Base-by-base conservation (phyloP, 2,797 vertebrate genomes). In the Muraenolepis orangiensis region DNA sequence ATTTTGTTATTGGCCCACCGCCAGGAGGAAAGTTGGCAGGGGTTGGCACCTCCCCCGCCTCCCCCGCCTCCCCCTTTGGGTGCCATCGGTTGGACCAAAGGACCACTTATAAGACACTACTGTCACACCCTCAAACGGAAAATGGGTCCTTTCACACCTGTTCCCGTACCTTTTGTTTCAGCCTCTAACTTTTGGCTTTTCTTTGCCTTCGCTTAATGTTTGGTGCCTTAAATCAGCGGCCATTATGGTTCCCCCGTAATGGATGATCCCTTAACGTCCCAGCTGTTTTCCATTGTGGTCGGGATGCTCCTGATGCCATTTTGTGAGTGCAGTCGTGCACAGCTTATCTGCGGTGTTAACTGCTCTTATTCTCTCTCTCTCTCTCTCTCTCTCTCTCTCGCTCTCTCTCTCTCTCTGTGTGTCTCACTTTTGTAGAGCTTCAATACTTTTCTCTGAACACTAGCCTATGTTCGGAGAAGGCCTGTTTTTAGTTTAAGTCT, bases 1-100 rank as follows among this genome's bases (percentile, higher is more conserved):
- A 80, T 81, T 81, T 81, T 85, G 82, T 29, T 84, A 80, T 81
- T 79, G 82, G 73, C 72, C 76, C 51, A n/a, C 61, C 80, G 87
- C 87, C 87, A 90, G 80, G 31, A 83, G 61, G 16, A 78, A 80
- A 77, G 78, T 72, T 84, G 85, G 80, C 79, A 81, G 82, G 82
- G 70, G 66, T 71, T 81, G 81, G 78, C 79, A 76, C n/a, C n/a
- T n/a, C n/a, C n/a, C n/a, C n/a, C n/a, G n/a, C n/a, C n/a, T n/a
- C n/a, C n/a, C n/a, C n/a, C n/a, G n/a, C n/a, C n/a, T n/a, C n/a
- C n/a, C n/a, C n/a, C n/a, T n/a, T n/a, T n/a, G n/a, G n/a, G n/a
- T n/a, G 66, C 61, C 67, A 84, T 75, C 82, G 81, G 78, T 79
- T 85, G 81, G 23, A 80, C 78, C 40, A 34, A 57, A 70, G 64